These are phyloP conservation scores for Pavo muticus DNA, from an alignment of 2,113 vertebrate species.

Conservation along the genomic window DNA sequence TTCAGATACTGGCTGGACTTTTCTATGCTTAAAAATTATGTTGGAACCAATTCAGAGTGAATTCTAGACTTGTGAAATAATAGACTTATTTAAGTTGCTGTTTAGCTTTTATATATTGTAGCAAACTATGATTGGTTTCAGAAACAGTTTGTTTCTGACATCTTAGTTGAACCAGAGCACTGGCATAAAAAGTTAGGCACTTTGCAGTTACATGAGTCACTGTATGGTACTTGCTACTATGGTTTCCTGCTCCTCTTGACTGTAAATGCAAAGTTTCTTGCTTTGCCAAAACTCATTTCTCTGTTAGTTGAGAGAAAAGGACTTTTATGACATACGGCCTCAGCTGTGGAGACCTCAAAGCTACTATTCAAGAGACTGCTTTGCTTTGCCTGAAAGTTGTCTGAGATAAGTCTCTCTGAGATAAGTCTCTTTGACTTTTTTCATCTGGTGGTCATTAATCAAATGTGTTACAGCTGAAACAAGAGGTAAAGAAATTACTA, in stretches of 20 bases:
- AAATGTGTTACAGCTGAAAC: background rate
- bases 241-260: background rate
- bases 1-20: background rate
- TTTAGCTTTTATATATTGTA: background rate
- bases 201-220: background rate
- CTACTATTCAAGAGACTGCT: background rate
- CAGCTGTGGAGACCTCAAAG: background rate
- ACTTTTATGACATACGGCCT: background rate
- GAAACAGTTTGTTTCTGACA: background rate
- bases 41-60: background rate
- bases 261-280: background rate
- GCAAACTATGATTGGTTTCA: background rate
- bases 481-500: background rate
- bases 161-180: background rate
- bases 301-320: no score
- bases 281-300: background rate
- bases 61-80: background rate
- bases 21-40: background rate
- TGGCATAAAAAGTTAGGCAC: background rate
- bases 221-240: background rate
- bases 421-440: background rate
- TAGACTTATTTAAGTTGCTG: background rate
- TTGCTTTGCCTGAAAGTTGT: background rate
- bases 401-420: background rate
- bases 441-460: background rate